A percentile compares a stretch with the other conserved stretches of the same genome.
These are phyloP conservation scores for Archips crataeganus DNA, from an alignment of 2,888 invertebrate genomes.

Conservation along the genomic window DNA sequence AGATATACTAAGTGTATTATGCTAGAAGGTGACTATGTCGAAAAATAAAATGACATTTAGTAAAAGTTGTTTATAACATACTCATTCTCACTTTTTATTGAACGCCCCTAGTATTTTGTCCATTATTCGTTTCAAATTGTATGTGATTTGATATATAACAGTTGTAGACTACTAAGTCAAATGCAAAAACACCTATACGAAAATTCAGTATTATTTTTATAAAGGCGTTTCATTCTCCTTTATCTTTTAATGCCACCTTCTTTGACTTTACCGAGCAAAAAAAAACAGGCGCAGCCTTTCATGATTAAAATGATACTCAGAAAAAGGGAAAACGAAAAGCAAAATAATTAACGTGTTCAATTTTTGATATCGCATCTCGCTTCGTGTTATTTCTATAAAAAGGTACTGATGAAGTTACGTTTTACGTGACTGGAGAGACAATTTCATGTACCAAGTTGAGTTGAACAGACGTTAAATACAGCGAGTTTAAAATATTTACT, in stretches of 20 bases:
- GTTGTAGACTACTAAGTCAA: not conserved
- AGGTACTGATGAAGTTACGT: slow-evolving; percentile 17
- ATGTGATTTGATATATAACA: no score
- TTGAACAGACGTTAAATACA: slow-evolving; percentile 7
- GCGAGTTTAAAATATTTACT: not conserved
- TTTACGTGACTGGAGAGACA: slow-evolving; percentile 26
- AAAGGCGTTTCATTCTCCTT: slow-evolving; percentile 4
- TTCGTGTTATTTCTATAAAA: slow-evolving; percentile 32
- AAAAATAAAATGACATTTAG: no score
- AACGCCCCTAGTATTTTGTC: no score
- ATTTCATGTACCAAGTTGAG: slow-evolving; percentile 10
- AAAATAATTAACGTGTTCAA: slow-evolving; percentile 24
- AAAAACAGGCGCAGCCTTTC: slow-evolving; percentile 12
- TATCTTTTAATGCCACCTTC: slow-evolving; percentile 9
- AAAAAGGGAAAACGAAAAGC: slow-evolving; percentile 1
- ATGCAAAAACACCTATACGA: not conserved
- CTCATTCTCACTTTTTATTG: no score
- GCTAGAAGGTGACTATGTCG: no score
- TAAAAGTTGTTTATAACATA: no score
- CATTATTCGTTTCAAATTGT: no score
- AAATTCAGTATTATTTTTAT: slow-evolving; percentile 9
- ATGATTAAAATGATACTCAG: slow-evolving; percentile 22
- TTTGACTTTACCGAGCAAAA: slow-evolving; percentile 22
- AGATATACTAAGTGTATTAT: no score
- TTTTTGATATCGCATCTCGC: slow-evolving; percentile 6